phyloP scores from a whole-genome alignment of 2,888 invertebrate genomes.

The Spisula subtruncata region DNA sequence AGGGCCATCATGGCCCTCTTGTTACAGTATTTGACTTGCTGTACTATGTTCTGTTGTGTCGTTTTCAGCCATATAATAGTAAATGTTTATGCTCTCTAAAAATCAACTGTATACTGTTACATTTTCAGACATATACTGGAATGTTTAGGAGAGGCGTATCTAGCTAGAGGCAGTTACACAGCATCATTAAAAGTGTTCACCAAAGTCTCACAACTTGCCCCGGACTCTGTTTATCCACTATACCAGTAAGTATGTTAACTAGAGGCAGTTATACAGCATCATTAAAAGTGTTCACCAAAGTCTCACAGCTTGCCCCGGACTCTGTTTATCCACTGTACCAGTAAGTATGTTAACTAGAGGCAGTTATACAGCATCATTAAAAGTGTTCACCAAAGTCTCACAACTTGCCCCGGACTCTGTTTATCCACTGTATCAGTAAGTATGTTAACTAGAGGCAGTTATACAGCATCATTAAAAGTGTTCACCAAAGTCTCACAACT shows the following conservation, averaged over 20 bases:
- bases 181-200: conserved; percentile 96
- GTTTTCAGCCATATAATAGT: neutral
- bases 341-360: conserved; percentile 91
- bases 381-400: conserved; percentile 94
- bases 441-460: conserved; percentile 94
- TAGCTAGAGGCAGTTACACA: conserved; percentile 95
- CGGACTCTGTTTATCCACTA: conserved; percentile 82
- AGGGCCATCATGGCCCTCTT: too few relatives aligned
- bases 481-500: conserved; percentile 92
- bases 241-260: conserved; percentile 89
- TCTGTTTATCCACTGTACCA: conserved; percentile 84
- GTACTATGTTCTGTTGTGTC: too few relatives aligned
- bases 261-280: conserved; percentile 96
- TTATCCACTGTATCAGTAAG: conserved; percentile 86
- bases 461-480: conserved; percentile 95
- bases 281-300: conserved; percentile 94
- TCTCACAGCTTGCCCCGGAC: conserved; percentile 89
- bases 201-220: conserved; percentile 90
- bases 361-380: conserved; percentile 95
- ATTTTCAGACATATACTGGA: conserved; percentile 92
- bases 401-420: conserved; percentile 87
- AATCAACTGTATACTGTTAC: neutral
- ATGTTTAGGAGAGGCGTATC: conserved; percentile 96
- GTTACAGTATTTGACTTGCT: too few relatives aligned
- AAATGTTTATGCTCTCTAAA: too few relatives aligned